phyloP scores from a whole-genome alignment of 2,797 vertebrate genomes.

The Tauraco hartlaubi region DNA sequence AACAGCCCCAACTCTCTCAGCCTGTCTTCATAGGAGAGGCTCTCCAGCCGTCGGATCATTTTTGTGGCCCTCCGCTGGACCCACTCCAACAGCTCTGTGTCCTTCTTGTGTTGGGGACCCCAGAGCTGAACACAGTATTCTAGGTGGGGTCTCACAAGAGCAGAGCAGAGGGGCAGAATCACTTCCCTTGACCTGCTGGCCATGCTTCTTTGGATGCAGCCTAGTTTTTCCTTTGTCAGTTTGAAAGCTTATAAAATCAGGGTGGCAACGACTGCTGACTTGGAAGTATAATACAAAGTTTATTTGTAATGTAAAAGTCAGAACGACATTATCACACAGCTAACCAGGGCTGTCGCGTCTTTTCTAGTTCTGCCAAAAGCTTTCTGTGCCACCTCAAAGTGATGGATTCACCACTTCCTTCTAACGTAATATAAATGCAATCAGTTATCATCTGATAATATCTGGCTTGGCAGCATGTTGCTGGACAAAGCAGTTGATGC shows the following conservation, averaged over 20 bases:
- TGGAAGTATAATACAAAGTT: background rate
- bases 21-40: too few relatives aligned
- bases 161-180: too few relatives aligned
- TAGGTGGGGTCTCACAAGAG: too few relatives aligned
- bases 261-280: background rate
- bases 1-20: too few relatives aligned
- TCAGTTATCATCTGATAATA: background rate
- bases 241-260: background rate
- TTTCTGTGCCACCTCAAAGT: background rate
- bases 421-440: background rate
- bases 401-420: background rate
- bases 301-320: background rate
- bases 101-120: too few relatives aligned
- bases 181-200: too few relatives aligned
- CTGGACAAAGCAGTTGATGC: background rate
- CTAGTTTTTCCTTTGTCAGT: background rate
- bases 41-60: too few relatives aligned
- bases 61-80: too few relatives aligned
- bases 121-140: too few relatives aligned
- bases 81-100: too few relatives aligned
- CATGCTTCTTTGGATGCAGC: too few relatives aligned
- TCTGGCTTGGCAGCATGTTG: background rate
- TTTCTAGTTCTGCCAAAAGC: background rate
- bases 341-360: background rate
- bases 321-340: background rate